A percentile compares a stretch with the other conserved stretches of the same genome.
phyloP scores from a whole-genome alignment of 2,797 vertebrate species.

The Crypturellus tataupa region DNA sequence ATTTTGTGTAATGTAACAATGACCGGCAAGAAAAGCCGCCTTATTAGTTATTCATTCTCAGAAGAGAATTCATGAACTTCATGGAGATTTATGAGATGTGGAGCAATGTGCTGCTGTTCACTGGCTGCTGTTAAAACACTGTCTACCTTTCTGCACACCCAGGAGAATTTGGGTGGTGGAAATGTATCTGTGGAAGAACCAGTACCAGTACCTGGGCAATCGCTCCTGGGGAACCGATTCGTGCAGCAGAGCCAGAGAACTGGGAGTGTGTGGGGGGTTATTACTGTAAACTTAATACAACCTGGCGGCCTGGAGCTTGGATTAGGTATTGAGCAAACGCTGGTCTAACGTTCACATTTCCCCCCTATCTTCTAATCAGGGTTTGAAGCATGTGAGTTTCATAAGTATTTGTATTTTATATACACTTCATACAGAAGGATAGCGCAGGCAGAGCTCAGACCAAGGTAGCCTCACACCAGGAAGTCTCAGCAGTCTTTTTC shows the following conservation, averaged over 20 bases:
- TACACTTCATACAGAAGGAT: neutral
- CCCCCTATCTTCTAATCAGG: neutral
- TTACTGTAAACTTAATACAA: neutral
- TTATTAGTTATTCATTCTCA: slow-evolving; percentile 31
- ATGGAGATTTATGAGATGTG: slow-evolving; percentile 10
- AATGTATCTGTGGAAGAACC: neutral
- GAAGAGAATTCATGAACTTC: slow-evolving; percentile 12
- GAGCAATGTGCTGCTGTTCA: neutral
- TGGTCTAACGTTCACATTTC: neutral
- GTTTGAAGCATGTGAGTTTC: neutral
- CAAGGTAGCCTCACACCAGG: neutral
- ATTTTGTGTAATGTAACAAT: neutral
- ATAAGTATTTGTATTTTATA: fast-evolving
- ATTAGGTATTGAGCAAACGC: neutral
- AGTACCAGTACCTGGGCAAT: neutral
- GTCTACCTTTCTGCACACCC: neutral
- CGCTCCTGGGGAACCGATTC: neutral
- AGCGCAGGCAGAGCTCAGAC: neutral
- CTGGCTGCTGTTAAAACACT: neutral
- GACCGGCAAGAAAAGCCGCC: slow-evolving; percentile 19
- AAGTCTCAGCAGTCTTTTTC: neutral
- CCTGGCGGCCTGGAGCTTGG: neutral
- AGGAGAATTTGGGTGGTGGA: neutral
- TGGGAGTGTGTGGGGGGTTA: neutral
- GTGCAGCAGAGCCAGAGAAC: neutral